phyloP scores from a whole-genome alignment of 2,888 invertebrate species.

The Macrosiphum euphorbiae region DNA sequence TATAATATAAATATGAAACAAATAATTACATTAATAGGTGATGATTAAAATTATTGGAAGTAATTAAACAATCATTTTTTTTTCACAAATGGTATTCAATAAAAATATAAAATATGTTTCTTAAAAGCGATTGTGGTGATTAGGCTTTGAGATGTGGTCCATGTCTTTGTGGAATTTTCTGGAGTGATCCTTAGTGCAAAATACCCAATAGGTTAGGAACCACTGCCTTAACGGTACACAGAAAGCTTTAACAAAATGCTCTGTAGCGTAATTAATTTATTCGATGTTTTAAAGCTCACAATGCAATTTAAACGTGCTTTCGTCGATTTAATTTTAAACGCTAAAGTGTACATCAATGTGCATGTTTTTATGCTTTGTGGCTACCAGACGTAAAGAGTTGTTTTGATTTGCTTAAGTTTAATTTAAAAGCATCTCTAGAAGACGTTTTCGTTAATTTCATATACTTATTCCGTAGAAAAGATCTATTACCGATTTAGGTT shows the following conservation, averaged over 20 bases:
- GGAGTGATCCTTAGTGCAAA: neutral
- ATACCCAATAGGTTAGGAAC: neutral
- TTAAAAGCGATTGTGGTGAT: accelerated
- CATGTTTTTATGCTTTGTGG: neutral
- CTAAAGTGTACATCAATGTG: neutral
- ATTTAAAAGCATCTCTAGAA: neutral
- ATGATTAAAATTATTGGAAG: neutral
- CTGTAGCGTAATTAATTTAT: neutral
- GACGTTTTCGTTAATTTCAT: neutral
- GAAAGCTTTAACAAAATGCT: constrained; percentile 1
- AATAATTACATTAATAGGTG: too few species aligned
- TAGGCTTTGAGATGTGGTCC: neutral
- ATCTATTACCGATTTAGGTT: neutral
- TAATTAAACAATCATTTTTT: neutral
- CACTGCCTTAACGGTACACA: neutral
- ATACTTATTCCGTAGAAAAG: neutral
- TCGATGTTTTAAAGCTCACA: neutral
- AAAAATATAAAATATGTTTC: neutral
- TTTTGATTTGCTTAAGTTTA: neutral
- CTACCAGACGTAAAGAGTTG: neutral
- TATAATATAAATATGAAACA: too few species aligned
- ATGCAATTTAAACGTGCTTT: neutral
- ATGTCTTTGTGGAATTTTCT: neutral
- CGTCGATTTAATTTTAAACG: neutral
- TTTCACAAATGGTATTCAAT: neutral